Evolutionary conservation across 1,140 invertebrate genomes (phyloP), one percentile per base, ranked within the genome.

Genomic region (Tenebrio molitor): DNA sequence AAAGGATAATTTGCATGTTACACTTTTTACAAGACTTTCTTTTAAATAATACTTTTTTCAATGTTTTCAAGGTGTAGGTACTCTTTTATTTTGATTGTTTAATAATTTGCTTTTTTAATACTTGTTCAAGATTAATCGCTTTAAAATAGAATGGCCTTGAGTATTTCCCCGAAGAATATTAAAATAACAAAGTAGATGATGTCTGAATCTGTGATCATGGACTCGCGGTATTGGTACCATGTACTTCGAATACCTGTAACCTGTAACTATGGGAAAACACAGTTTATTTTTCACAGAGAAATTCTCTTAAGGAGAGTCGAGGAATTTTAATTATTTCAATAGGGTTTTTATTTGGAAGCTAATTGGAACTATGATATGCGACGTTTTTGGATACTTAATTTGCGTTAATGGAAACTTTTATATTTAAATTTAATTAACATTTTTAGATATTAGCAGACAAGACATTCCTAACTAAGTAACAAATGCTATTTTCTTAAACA

Each of bases 171-270:
- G 23, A 29, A 58, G 50, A 58, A 58, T 58, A 58, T 58, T 58
- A 58, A 58, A 58, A 58, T 58, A 58, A 58, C 50, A 58, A 58
- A 58, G 50, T 58, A 58, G 50, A 29, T n/a, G n/a, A n/a, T 25
- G 23, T 25, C 50, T 58, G 50, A 50, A 25, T 58, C 23, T 58
- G n/a, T n/a, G 15, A 58, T 58, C 50, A 25, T n/a, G 2, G 50
- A 25, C 12, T 58, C 50, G 12, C 14, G 15, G 42, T 17, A 29
- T 29, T 8, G 8, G 25, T 8, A n/a, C n/a, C n/a, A n/a, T 41
- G 2, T 41, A 29, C 8, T 29, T 29, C 8, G n/a, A n/a, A n/a
- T n/a, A n/a, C n/a, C n/a, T n/a, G n/a, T n/a, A n/a, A n/a, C n/a
- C n/a, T n/a, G n/a, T n/a, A n/a, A 4, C 25, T 29, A 29, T 29